phyloP scores from a whole-genome alignment of 2,797 vertebrate genomes.

The Gymnoscopelus microlampas region DNA sequence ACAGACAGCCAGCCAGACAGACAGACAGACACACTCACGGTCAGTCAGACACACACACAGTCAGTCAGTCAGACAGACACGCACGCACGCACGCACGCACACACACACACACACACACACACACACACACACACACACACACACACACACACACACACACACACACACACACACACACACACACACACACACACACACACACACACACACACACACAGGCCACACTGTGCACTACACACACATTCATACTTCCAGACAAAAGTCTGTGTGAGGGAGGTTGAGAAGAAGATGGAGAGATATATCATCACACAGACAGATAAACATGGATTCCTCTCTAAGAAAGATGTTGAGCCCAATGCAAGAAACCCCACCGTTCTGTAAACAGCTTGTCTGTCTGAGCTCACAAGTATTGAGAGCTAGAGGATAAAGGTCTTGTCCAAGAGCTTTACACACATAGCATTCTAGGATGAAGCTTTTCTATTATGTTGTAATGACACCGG shows the following conservation, averaged over 20 bases:
- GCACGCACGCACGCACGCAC: constrained; percentile 6
- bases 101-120: constrained; percentile 9
- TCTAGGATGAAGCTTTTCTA: constrained; percentile 42
- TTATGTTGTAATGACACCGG: constrained; percentile 52
- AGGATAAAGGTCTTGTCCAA: constrained; percentile 40
- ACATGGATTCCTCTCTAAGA: too few relatives aligned
- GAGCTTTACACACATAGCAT: constrained; percentile 27
- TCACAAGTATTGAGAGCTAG: constrained; percentile 36
- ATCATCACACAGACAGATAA: neutral
- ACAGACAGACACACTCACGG: too few relatives aligned
- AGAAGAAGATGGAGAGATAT: neutral
- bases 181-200: constrained; percentile 8
- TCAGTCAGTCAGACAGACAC: too few relatives aligned
- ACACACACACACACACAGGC: constrained; percentile 7
- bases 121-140: constrained; percentile 3
- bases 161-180: constrained; percentile 7
- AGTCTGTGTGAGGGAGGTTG: neutral
- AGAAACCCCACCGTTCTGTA: constrained; percentile 22
- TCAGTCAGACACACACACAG: too few relatives aligned
- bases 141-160: constrained; percentile 1
- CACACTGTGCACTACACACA: neutral
- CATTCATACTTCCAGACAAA: neutral
- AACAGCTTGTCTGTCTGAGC: constrained; percentile 27
- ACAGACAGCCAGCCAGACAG: too few relatives aligned
- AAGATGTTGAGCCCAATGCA: neutral